phyloP scores from a whole-genome alignment of 2,888 invertebrate species.

The Aphodius sticticus region DNA sequence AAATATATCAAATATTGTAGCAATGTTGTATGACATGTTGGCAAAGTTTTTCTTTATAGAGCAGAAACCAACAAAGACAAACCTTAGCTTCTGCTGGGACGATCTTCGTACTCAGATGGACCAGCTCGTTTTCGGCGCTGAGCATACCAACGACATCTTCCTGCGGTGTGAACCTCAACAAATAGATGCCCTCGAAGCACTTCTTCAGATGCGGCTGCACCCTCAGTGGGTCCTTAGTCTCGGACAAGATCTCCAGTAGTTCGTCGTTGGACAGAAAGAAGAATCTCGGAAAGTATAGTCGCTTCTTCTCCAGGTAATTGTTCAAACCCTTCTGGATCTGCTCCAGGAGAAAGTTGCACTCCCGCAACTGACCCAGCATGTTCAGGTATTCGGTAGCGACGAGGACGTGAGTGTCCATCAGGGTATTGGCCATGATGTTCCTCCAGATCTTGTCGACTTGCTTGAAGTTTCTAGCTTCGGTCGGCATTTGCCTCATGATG shows the following conservation, averaged over 20 bases:
- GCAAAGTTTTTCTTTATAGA: too few species aligned
- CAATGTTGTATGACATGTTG: too few species aligned
- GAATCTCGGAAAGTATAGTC: constrained; percentile 92
- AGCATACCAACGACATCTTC: constrained; percentile 89
- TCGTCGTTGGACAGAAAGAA: constrained; percentile 97
- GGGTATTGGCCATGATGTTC: constrained; percentile 77
- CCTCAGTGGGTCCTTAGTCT: constrained; percentile 91
- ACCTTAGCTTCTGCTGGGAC: constrained; percentile 87
- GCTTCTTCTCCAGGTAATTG: constrained; percentile 93
- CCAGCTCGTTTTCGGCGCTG: constrained; percentile 88
- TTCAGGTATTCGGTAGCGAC: constrained; percentile 78
- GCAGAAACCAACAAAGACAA: constrained; percentile 66
- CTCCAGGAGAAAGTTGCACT: constrained; percentile 80
- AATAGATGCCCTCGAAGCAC: constrained; percentile 94
- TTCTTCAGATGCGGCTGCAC: constrained; percentile 96
- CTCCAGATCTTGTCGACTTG: constrained; percentile 92
- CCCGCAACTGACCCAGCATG: constrained; percentile 75
- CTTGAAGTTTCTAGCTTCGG: constrained; percentile 90
- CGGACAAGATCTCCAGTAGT: constrained; percentile 89
- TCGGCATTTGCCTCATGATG: constrained; percentile 97
- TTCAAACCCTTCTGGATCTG: constrained; percentile 93
- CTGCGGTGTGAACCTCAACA: constrained; percentile 78
- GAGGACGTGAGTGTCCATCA: constrained; percentile 68
- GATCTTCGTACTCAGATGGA: constrained; percentile 79
- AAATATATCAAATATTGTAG: too few species aligned